These are phyloP conservation scores for Cheirogaleus medius DNA, from an alignment of 2,113 vertebrate species.

Conservation along the genomic window DNA sequence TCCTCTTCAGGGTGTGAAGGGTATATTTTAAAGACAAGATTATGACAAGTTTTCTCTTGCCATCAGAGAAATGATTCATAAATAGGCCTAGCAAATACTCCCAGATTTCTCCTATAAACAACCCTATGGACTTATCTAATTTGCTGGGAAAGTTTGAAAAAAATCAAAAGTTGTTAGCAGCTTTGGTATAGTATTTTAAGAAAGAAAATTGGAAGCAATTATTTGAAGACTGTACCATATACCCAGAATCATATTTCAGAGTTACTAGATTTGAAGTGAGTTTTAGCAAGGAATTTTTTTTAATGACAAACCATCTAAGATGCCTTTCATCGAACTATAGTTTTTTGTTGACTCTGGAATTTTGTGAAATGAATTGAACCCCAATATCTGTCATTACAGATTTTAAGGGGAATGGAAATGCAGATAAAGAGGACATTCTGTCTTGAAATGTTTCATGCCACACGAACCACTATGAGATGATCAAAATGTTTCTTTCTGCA, in stretches of 20 bases:
- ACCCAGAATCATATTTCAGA: background rate
- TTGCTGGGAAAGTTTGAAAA: slow-evolving; percentile 16
- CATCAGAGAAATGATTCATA: background rate
- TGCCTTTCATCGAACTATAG: background rate
- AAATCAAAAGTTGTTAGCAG: background rate
- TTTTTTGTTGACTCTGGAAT: background rate
- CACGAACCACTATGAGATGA: background rate
- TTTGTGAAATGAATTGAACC: background rate
- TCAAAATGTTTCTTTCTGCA: background rate
- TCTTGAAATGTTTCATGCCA: background rate
- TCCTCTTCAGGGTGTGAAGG: background rate
- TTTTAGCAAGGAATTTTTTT: slow-evolving; percentile 28
- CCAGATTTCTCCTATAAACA: background rate
- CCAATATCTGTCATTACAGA: background rate
- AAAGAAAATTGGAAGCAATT: background rate
- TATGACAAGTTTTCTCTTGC: background rate
- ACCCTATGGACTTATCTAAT: background rate
- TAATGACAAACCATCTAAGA: background rate
- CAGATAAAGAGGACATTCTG: background rate
- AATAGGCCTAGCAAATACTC: background rate
- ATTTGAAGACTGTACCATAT: background rate
- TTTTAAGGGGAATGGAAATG: background rate
- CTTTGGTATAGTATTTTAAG: slow-evolving; percentile 10
- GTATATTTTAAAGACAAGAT: background rate
- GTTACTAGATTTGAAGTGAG: background rate